phyloP scores from a whole-genome alignment of 2,797 vertebrate species.

The Loriculus beryllinus region DNA sequence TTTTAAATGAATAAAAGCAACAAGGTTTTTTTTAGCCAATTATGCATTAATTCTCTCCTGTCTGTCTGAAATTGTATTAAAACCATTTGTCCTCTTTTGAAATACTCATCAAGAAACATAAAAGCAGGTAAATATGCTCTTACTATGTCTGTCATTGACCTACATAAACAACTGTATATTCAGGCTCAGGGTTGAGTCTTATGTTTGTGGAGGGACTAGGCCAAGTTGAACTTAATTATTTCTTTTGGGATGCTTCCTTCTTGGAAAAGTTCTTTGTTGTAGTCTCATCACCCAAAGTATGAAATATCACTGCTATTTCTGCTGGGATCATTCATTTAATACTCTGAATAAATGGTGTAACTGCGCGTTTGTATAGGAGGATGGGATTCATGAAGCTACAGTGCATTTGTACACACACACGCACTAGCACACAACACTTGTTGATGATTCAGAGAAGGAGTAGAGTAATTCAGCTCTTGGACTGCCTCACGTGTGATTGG shows the following conservation, averaged over 20 bases:
- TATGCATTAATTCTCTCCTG: not conserved
- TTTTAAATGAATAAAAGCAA: not conserved
- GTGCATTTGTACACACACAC: constrained; percentile 66
- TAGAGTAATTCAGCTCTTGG: constrained; percentile 74
- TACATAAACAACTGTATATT: not conserved
- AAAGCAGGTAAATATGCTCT: not conserved
- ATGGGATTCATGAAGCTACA: constrained; percentile 39
- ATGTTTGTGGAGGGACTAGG: not conserved
- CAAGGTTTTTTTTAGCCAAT: not conserved
- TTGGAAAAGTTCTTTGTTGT: constrained; percentile 8
- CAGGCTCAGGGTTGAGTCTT: not conserved
- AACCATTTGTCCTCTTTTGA: not conserved
- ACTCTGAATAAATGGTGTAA: not conserved
- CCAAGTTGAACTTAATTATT: not conserved
- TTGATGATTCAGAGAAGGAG: constrained; percentile 72
- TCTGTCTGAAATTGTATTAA: not conserved
- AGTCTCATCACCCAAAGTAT: not conserved
- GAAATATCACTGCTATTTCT: not conserved
- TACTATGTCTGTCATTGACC: not conserved
- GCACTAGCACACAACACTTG: constrained; percentile 69
- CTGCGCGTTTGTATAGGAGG: constrained; percentile 5
- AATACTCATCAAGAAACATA: not conserved
- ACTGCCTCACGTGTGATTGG: constrained; percentile 71
- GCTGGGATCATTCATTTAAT: not conserved
- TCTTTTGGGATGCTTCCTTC: not conserved